Conservation (phyloP, 2,888 invertebrate genomes). For the Hedya salicella region DNA sequence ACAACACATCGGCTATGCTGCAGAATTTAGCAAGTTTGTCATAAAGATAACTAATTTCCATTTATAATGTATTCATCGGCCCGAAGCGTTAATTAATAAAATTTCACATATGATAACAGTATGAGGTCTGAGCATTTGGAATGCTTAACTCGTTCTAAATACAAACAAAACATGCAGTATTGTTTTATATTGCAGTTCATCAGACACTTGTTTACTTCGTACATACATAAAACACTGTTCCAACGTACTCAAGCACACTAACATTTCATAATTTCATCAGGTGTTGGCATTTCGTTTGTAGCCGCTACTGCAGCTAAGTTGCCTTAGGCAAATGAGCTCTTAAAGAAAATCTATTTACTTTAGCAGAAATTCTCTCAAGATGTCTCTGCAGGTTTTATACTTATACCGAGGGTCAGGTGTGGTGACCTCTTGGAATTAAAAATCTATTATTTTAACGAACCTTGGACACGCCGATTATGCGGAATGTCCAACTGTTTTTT, state of each 20-base stretch:
- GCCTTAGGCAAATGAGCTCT: constrained; percentile 35
- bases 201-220: not conserved
- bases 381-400: constrained; percentile 38
- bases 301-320: not conserved
- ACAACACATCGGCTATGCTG: constrained; percentile 33
- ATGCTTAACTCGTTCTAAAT: not conserved
- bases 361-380: constrained; percentile 30
- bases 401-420: constrained; percentile 51
- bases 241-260: too few species aligned
- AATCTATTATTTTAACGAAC: constrained; percentile 55
- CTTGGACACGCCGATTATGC: constrained; percentile 48
- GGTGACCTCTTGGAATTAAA: constrained; percentile 56
- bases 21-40: constrained; percentile 43
- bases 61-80: constrained; percentile 42
- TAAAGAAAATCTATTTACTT: constrained; percentile 36
- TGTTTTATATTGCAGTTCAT: constrained; percentile 9
- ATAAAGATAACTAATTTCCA: constrained; percentile 45
- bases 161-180: constrained; percentile 5
- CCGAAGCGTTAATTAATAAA: constrained; percentile 44
- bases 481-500: constrained; percentile 45
- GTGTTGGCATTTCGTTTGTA: constrained; percentile 16
- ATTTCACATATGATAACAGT: constrained; percentile 44
- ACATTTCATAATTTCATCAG: not conserved
- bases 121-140: constrained; percentile 17
- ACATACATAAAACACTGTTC: not conserved